These are phyloP conservation scores for Tineola bisselliella DNA, from an alignment of 2,888 invertebrate genomes.

Conservation along the genomic window DNA sequence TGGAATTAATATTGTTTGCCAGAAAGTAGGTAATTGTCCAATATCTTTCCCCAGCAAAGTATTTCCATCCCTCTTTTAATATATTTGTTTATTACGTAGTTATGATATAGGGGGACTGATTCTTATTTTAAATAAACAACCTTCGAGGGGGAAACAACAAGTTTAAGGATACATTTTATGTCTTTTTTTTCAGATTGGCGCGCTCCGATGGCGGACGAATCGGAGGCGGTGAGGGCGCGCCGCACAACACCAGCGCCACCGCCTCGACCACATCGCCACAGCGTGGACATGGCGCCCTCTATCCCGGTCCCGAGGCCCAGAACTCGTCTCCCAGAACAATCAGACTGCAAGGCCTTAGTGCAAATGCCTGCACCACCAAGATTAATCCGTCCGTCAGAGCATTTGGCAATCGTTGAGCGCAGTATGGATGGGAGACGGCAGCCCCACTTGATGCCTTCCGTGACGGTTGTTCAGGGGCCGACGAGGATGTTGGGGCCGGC, in stretches of 20 bases:
- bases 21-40: slow-evolving; percentile 19
- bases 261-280: slow-evolving; percentile 22
- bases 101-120: not conserved
- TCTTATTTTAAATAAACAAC: not conserved
- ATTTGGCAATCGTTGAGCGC: slow-evolving; percentile 44
- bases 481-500: slow-evolving; percentile 23
- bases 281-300: not conserved
- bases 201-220: slow-evolving; percentile 60
- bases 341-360: slow-evolving; percentile 6
- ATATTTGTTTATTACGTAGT: not conserved
- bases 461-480: slow-evolving; percentile 26
- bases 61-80: not conserved
- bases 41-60: slow-evolving; percentile 17
- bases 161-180: not conserved
- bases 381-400: slow-evolving; percentile 54
- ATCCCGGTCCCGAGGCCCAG: slow-evolving; percentile 6
- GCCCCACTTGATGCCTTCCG: slow-evolving; percentile 37
- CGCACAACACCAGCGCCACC: slow-evolving; percentile 49
- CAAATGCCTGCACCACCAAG: slow-evolving; percentile 38
- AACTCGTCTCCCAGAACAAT: slow-evolving; percentile 16
- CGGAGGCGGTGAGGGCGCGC: slow-evolving; percentile 52
- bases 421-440: slow-evolving; percentile 33
- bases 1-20: no score
- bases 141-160: not conserved
- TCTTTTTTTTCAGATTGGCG: slow-evolving; percentile 49